Evolutionary conservation across 2,888 invertebrate genomes (phyloP).

Genomic region (Epinotia bilunana): DNA sequence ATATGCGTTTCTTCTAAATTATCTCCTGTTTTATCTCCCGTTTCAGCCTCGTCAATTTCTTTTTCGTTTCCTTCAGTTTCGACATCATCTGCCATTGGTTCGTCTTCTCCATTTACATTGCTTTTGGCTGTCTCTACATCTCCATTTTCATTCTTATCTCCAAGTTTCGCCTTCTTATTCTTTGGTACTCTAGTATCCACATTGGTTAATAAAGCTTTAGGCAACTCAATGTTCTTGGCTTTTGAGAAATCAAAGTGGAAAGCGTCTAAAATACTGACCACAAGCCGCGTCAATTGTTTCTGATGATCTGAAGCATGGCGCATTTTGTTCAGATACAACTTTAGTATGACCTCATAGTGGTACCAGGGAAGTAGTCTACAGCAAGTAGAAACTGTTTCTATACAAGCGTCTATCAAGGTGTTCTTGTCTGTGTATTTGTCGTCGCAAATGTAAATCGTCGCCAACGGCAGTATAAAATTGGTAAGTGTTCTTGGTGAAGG

Average conservation of each 20-base stretch:
- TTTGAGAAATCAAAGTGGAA: conserved; percentile 96
- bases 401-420: conserved; percentile 92
- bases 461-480: conserved; percentile 93
- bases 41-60: conserved; percentile 53
- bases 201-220: conserved; percentile 66
- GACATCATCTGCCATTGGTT: conserved; percentile 35
- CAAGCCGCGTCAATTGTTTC: conserved; percentile 91
- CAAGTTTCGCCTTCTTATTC: conserved; percentile 47
- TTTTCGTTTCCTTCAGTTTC: conserved; percentile 49
- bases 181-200: conserved; percentile 47
- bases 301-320: conserved; percentile 89
- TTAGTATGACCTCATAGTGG: conserved; percentile 92
- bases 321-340: conserved; percentile 91
- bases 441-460: conserved; percentile 91
- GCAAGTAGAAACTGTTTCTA: conserved; percentile 91
- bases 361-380: conserved; percentile 94
- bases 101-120: conserved; percentile 50
- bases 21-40: conserved; percentile 49
- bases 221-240: conserved; percentile 71
- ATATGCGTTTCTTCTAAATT: conserved; percentile 52
- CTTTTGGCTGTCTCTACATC: conserved; percentile 53
- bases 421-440: conserved; percentile 91
- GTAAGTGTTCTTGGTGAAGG: conserved; percentile 89
- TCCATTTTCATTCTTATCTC: conserved; percentile 50
- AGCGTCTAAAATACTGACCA: conserved; percentile 92